Evolutionary conservation across 2,888 invertebrate species (phyloP).

Genomic region (Aphidoletes aphidimyza): DNA sequence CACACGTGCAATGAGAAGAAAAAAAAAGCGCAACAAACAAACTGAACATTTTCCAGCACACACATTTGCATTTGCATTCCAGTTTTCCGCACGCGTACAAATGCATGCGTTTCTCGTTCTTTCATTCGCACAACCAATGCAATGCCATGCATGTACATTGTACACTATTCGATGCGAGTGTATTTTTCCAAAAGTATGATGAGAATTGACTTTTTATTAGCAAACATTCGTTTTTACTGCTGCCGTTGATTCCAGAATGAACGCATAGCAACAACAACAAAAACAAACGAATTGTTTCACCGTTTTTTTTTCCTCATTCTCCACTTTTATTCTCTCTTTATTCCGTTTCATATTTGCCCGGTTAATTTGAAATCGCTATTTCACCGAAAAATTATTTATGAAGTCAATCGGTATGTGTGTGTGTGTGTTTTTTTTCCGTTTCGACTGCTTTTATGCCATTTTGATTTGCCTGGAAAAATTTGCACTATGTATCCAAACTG

Average conservation of each 20-base stretch:
- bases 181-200: slow-evolving; percentile 1
- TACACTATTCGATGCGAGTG: background rate
- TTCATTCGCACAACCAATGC: background rate
- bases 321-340: background rate
- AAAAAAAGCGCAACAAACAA: slow-evolving; percentile 39
- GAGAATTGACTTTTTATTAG: slow-evolving; percentile 51
- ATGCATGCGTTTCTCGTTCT: no score
- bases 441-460: background rate
- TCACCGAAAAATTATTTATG: slow-evolving; percentile 8
- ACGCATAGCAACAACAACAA: background rate
- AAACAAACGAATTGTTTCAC: background rate
- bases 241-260: background rate
- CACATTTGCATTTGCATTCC: background rate
- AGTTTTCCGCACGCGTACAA: slow-evolving; percentile 6
- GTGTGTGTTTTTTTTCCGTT: background rate
- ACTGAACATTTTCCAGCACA: background rate
- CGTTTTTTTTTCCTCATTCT: background rate
- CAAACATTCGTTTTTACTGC: background rate
- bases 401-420: background rate
- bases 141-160: background rate
- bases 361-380: slow-evolving; percentile 35
- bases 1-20: background rate
- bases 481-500: no score
- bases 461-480: no score
- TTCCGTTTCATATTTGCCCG: slow-evolving; percentile 25